phyloP scores from a whole-genome alignment of 2,113 vertebrate species.

The Xenopus borealis region DNA sequence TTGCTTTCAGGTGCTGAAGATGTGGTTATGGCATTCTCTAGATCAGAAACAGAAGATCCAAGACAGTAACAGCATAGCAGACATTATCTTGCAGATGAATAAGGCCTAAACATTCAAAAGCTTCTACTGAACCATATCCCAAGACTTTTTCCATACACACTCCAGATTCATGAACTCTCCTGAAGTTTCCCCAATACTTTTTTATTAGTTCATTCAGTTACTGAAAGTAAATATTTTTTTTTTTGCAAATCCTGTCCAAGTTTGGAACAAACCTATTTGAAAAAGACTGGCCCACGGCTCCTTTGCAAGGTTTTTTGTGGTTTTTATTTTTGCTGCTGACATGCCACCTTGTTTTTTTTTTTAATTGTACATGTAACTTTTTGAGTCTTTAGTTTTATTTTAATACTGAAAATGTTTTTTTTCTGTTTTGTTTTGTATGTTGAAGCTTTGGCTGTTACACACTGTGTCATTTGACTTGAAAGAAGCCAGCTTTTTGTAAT shows the following conservation, averaged over 20 bases:
- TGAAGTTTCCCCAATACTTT: conserved; percentile 32
- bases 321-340: neutral
- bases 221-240: neutral
- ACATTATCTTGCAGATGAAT: conserved; percentile 41
- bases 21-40: conserved; percentile 97
- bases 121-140: conserved; percentile 47
- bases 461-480: conserved; percentile 59
- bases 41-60: conserved; percentile 93
- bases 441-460: conserved; percentile 59
- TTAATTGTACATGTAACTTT: neutral
- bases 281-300: too few species aligned
- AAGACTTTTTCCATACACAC: conserved; percentile 48
- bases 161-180: neutral
- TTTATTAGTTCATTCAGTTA: conserved; percentile 40
- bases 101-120: conserved; percentile 54
- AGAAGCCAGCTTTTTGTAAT: conserved; percentile 59
- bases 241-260: neutral
- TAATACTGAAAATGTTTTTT: conserved; percentile 2
- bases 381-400: too few species aligned
- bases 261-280: neutral
- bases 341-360: neutral
- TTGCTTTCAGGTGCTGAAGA: conserved; percentile 88
- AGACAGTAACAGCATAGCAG: conserved; percentile 78
- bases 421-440: conserved; percentile 33
- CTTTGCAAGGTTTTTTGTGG: too few species aligned